Base-by-base conservation (phyloP, 2,113 vertebrate genomes). In the Anhinga anhinga region DNA sequence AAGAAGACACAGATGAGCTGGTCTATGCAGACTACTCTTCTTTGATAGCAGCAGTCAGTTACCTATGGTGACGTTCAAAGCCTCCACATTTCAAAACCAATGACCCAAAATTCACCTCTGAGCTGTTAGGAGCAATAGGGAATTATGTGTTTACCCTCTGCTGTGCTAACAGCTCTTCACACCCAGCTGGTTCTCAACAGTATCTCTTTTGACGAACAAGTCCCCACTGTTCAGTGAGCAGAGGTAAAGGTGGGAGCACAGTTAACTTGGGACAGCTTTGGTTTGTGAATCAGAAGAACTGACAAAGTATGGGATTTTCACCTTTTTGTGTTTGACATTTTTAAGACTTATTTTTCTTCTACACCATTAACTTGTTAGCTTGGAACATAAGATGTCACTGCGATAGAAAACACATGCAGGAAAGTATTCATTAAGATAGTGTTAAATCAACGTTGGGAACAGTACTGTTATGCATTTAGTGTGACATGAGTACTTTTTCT, bases 151-250 rank as follows among this genome's bases (percentile, higher is more conserved):
- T 55, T 78, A 45, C 42, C 30, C 61, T 86, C 52, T 59, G 78
- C 69, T 93, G 23, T 78, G 58, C 36, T 89, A 62, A 84, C 42
- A 89, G 49, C 87, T 91, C 69, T 82, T 71, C 78, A 65, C 66
- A 79, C 61, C 52, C 44, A 11, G 61, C 49, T 36, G 56, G 14
- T 15, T 82, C 61, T 65, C 62, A 65, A 22, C 36, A 69, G 34
- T n/a, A 23, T 32, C 27, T 56, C 45, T 56, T 72, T 29, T 40
- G 61, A 52, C 8, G 3, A 83, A 6, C n/a, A 65, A 50, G 13
- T 21, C 42, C 69, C 18, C 65, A 13, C 65, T 59, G 38, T 5
- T 88, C 47, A 55, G 29, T 20, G 62, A 65, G 49, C 58, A 82
- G 56, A 82, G 36, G 40, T 49, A 82, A 87, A 62, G 26, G 11